Evolutionary conservation across 2,113 vertebrate genomes (phyloP).

Genomic region (Erythrocercus mccallii): DNA sequence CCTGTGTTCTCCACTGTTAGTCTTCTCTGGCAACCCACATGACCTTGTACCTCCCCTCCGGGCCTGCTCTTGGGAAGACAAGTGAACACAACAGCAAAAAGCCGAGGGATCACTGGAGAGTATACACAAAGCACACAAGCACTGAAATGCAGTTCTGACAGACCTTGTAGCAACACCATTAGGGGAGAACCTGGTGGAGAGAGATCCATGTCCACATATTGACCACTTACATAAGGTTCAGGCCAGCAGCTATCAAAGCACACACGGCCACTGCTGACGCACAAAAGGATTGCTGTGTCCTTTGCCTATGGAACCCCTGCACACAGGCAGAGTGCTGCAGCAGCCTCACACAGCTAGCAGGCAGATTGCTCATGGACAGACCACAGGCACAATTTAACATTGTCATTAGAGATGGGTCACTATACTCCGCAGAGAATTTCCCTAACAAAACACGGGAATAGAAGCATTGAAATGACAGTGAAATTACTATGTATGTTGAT

Average conservation of each 20-base stretch:
- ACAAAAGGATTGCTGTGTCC: not conserved
- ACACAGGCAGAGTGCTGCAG: not conserved
- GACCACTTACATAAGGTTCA: not conserved
- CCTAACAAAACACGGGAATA: not conserved
- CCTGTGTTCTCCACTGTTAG: not conserved
- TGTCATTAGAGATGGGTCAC: not conserved
- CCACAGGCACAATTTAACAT: not conserved
- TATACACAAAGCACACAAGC: not conserved
- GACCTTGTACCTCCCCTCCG: not conserved
- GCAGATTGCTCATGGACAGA: rapidly evolving
- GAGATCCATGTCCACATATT: not conserved
- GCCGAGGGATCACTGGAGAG: not conserved
- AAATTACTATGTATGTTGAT: rapidly evolving
- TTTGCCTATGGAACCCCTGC: not conserved
- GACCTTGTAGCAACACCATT: not conserved
- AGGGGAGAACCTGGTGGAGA: not conserved
- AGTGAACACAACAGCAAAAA: not conserved
- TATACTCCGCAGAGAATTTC: not conserved
- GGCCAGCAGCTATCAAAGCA: not conserved
- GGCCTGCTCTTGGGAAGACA: not conserved
- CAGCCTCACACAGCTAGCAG: not conserved
- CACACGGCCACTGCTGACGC: not conserved
- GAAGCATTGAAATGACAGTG: not conserved
- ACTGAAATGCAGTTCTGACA: not conserved
- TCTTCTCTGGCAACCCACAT: not conserved